Base-by-base conservation (phyloP, 2,888 invertebrate genomes). In the Tenthredo notha region DNA sequence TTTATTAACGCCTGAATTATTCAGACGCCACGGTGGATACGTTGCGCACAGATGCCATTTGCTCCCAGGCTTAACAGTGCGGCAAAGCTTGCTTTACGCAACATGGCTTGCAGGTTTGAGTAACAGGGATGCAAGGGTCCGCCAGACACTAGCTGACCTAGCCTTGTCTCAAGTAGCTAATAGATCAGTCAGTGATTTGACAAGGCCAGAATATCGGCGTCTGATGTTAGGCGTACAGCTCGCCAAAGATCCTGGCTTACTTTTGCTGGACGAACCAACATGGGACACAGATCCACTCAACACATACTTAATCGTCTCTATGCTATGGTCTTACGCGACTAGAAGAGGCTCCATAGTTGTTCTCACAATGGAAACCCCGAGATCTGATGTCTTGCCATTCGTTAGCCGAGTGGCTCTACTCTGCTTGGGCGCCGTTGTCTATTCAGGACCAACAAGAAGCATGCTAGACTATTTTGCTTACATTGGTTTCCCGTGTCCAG, bases 401-500 rank as follows among this genome's bases (percentile, higher is more conserved):
- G 95, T 99, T 89, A 98, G 99, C 93, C 95, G 98, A 50, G 98
- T 98, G 0, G 96, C 98, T 3, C 97, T 98, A 91, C 94, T 99
- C 5, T 98, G 98, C 89, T 95, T 98, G 58, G 98, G 98, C 0
- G 98, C 98, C 90, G 97, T 98, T 47, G 98, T 98, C 4, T 98
- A 98, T 93, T 97, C 97, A 0, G 98, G 98, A 0, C 97, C 98
- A 12, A 99, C 99, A 0, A 95, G 98, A 84, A 97, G 98, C 89
- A 97, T 99, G 95, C 94, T 99, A 86, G 98, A 98, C 91, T 99
- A 99, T 93, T 99, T 99, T 93, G 97, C 98, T 85, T 97, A 97
- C 87, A 98, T 99, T 88, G 99, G 99, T 2, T 99, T 98, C 92
- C 98, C 99, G 0, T 99, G 99, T 93, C 99, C 99, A 0, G 98